phyloP scores from a whole-genome alignment of 92 coral and sea anemone genomes.

The Blastomussa wellsi region DNA sequence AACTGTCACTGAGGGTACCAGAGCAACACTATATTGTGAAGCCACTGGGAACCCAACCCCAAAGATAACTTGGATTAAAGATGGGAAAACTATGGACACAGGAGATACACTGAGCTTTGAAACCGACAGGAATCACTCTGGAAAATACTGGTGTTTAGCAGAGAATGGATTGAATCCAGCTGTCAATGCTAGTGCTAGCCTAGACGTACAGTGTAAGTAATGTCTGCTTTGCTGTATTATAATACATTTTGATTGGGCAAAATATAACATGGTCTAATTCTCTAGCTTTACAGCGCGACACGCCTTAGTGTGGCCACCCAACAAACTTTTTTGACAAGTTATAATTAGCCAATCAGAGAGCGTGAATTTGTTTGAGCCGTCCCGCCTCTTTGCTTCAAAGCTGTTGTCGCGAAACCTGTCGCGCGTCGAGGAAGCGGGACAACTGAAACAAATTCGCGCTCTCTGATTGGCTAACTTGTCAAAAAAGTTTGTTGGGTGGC shows the following conservation, averaged over 20 bases:
- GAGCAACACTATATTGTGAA: background rate
- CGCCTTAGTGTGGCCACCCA: too few species aligned
- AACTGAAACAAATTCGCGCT: too few species aligned
- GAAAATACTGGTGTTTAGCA: slow-evolving; percentile 24
- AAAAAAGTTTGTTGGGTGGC: too few species aligned
- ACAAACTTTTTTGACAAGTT: too few species aligned
- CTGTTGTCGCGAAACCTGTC: too few species aligned
- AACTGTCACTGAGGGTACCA: slow-evolving; percentile 5
- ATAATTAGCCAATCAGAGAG: too few species aligned
- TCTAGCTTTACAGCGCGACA: too few species aligned
- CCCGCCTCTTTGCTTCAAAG: too few species aligned
- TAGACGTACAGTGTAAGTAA: slow-evolving; percentile 24
- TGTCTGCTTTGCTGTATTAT: background rate
- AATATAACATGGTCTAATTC: too few species aligned
- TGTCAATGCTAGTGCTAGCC: background rate
- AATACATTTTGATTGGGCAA: background rate
- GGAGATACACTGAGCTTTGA: slow-evolving; percentile 1
- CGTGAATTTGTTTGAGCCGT: too few species aligned
- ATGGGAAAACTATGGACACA: background rate
- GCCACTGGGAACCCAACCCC: slow-evolving; percentile 31
- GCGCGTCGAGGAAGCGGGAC: too few species aligned
- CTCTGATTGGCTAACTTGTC: too few species aligned
- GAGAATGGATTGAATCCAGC: background rate
- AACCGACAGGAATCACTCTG: background rate
- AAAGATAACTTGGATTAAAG: background rate